A percentile compares a stretch with the other conserved stretches of the same genome.
Evolutionary conservation across 2,888 invertebrate species (phyloP).

Genomic region (Ennomos fuscantarius): DNA sequence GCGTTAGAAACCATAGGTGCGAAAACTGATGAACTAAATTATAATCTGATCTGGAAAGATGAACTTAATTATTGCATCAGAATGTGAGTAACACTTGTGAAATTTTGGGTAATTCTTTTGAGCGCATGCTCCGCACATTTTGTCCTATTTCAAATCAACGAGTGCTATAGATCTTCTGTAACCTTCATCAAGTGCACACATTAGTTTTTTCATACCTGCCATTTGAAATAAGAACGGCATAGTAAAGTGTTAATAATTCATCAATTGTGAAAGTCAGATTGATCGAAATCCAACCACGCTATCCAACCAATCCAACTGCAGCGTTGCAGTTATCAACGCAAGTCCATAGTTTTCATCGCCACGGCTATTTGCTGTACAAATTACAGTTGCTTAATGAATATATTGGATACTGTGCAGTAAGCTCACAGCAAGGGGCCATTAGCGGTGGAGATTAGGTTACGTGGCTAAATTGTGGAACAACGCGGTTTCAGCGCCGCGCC

Average conservation of each 20-base stretch:
- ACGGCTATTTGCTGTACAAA: slow-evolving; percentile 36
- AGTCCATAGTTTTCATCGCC: slow-evolving; percentile 18
- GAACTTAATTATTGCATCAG: slow-evolving; percentile 36
- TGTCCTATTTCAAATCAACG: slow-evolving; percentile 8
- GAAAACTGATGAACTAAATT: too few species aligned
- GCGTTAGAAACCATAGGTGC: too few species aligned
- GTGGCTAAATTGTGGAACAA: slow-evolving; percentile 78
- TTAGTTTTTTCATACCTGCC: neutral
- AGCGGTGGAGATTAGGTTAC: slow-evolving; percentile 62
- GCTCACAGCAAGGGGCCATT: slow-evolving; percentile 64
- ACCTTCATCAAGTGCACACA: slow-evolving; percentile 16
- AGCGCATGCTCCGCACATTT: slow-evolving; percentile 48
- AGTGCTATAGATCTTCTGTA: slow-evolving; percentile 15
- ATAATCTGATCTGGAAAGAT: too few species aligned
- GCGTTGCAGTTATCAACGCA: slow-evolving; percentile 22
- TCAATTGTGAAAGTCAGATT: neutral
- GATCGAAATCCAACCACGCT: slow-evolving; percentile 11
- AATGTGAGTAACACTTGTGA: slow-evolving; percentile 38
- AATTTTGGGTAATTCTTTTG: slow-evolving; percentile 39
- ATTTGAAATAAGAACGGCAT: too few species aligned
- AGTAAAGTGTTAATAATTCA: neutral
- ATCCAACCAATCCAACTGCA: too few species aligned
- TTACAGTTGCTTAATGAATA: slow-evolving; percentile 37
- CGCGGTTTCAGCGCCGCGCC: slow-evolving; percentile 56
- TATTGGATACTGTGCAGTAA: slow-evolving; percentile 36